These are phyloP conservation scores for Arion vulgaris DNA, from an alignment of 1,140 invertebrate genomes.

Conservation along the genomic window DNA sequence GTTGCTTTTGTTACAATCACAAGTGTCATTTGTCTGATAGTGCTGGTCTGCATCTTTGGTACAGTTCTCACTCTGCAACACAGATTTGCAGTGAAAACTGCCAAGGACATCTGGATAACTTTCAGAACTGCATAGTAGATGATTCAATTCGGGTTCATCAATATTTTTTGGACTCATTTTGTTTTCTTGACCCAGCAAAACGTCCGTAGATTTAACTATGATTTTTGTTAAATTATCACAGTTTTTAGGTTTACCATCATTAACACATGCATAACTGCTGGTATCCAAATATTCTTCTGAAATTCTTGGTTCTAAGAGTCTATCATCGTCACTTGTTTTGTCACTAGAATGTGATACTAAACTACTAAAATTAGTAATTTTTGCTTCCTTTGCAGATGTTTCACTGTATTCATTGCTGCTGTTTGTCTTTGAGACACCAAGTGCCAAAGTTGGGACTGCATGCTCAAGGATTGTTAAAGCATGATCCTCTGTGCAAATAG, in stretches of 20 bases:
- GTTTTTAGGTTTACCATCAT: background rate
- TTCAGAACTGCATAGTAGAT: background rate
- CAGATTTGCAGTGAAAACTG: background rate
- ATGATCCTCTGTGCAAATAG: background rate
- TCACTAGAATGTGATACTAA: background rate
- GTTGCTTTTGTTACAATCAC: background rate
- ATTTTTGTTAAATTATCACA: background rate
- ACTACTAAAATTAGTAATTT: background rate
- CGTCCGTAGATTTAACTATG: background rate
- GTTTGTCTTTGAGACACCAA: background rate
- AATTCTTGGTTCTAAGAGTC: background rate
- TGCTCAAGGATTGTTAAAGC: background rate
- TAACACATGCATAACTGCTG: background rate
- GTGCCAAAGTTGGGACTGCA: too few relatives aligned
- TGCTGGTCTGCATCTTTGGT: background rate
- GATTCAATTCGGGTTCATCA: background rate
- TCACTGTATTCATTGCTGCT: background rate
- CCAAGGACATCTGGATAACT: background rate
- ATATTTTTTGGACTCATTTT: background rate
- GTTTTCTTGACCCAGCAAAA: background rate
- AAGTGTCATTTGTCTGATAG: background rate
- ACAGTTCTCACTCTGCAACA: background rate
- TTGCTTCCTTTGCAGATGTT: background rate
- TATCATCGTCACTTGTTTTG: background rate
- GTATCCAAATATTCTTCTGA: background rate